phyloP scores from a whole-genome alignment of 2,888 invertebrate species.

The Dryococelus australis region DNA sequence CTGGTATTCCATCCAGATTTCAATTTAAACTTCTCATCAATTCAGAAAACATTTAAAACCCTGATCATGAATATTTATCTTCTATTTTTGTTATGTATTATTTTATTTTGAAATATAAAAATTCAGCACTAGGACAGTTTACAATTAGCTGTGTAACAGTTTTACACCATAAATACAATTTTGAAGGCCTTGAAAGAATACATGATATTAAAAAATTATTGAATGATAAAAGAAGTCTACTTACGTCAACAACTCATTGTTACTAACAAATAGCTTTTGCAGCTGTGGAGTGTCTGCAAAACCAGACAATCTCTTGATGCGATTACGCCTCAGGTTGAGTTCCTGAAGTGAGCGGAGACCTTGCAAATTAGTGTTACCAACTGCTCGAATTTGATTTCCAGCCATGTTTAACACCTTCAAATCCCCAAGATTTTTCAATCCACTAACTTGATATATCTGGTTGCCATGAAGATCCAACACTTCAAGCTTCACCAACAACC shows the following conservation, averaged over 20 bases:
- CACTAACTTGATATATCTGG: constrained; percentile 77
- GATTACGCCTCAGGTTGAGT: constrained; percentile 87
- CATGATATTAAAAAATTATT: too few relatives aligned
- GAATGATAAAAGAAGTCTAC: not conserved
- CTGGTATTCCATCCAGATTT: too few relatives aligned
- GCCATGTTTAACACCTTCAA: constrained; percentile 92
- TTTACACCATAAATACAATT: too few relatives aligned
- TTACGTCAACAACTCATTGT: constrained; percentile 76
- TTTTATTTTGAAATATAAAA: too few relatives aligned
- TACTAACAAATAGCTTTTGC: constrained; percentile 82
- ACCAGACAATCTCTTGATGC: constrained; percentile 79
- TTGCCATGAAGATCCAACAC: constrained; percentile 94
- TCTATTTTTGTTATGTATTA: too few relatives aligned
- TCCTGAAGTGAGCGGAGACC: constrained; percentile 83
- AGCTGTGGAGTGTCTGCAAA: constrained; percentile 79
- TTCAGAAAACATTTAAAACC: too few relatives aligned
- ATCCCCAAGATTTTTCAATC: constrained; percentile 73
- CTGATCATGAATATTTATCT: too few relatives aligned
- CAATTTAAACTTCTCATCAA: too few relatives aligned
- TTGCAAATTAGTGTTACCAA: constrained; percentile 78
- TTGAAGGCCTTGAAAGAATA: too few relatives aligned
- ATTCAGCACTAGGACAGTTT: too few relatives aligned
- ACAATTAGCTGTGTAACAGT: too few relatives aligned
- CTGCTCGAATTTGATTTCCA: constrained; percentile 84
- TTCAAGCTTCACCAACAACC: constrained; percentile 77